phyloP scores from a whole-genome alignment of 2,113 vertebrate species.

The Ammodytes dubius region DNA sequence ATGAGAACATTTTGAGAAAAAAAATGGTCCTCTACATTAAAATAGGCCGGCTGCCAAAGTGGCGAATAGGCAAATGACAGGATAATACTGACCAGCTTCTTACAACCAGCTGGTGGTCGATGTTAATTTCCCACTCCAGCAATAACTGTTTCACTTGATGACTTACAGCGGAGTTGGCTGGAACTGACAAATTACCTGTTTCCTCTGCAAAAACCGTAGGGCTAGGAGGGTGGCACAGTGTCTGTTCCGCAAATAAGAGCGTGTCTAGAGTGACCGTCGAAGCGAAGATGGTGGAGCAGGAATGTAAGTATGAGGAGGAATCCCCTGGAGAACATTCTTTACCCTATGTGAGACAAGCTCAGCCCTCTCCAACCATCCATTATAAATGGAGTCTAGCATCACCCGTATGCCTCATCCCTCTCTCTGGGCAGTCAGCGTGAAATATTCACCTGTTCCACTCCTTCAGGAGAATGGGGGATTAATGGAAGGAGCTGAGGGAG shows the following conservation, averaged over 20 bases:
- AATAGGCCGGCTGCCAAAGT: not conserved
- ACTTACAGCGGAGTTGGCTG: conserved; percentile 13
- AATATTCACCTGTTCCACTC: conserved; percentile 79
- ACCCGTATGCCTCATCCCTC: conserved; percentile 64
- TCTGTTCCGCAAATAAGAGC: conserved; percentile 47
- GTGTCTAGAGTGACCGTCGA: conserved; percentile 39
- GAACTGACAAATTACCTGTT: conserved; percentile 15
- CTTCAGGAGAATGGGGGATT: conserved; percentile 61
- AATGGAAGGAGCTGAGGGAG: conserved; percentile 70
- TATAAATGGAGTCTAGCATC: conserved; percentile 73
- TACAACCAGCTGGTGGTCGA: conserved; percentile 1
- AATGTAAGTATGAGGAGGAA: conserved; percentile 48
- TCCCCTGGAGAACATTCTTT: conserved; percentile 71
- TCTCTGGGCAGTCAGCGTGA: conserved; percentile 69
- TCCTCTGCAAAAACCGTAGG: conserved; percentile 13
- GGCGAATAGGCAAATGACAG: conserved; percentile 14
- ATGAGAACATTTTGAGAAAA: conserved; percentile 3
- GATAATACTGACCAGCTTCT: conserved; percentile 15
- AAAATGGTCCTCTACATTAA: conserved; percentile 8
- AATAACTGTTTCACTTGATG: conserved; percentile 26
- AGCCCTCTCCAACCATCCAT: conserved; percentile 72
- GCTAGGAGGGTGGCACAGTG: conserved; percentile 15
- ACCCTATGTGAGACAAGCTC: conserved; percentile 69
- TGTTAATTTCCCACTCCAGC: conserved; percentile 48
- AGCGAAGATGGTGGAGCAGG: conserved; percentile 22